Base-by-base conservation (phyloP, 2,113 vertebrate genomes). In the Leiothrix lutea region DNA sequence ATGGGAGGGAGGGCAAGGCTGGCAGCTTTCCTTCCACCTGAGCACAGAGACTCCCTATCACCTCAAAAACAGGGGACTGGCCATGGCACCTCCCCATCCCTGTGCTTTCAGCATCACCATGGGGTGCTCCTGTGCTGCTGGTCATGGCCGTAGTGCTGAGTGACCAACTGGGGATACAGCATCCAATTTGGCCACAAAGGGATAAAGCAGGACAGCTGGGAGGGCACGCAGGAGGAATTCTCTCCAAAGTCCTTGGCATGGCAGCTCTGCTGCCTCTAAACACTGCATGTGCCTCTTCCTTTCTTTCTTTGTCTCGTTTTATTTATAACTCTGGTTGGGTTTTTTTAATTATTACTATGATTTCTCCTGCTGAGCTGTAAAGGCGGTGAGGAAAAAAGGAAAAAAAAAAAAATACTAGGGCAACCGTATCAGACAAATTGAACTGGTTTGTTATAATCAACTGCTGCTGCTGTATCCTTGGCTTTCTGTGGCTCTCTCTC, bases 311-410 rank as follows among this genome's bases (percentile, higher is more conserved):
- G 64, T 70, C 67, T 73, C 24, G 0, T 75, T 95, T 95, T 94
- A 97, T 96, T 94, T 95, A 82, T 95, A 95, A 81, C 90, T 80
- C 65, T 47, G 86, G 47, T 45, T 74, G 70, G 50, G 28, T 92
- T 92, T 91, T 79, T 79, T 92, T 65, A 92, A 66, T 91, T 94
- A 93, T 93, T 88, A 29, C 93, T 72, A 75, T 80, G 88, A 73
- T 95, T 53, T 58, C 67, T 95, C 79, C 90, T 42, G 74, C 92
- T 88, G 93, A 95, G 94, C 85, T 88, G 51, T 80, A 54, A 86
- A 93, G 85, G 83, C 12, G 0, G 69, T 29, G 70, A 85, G 81
- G 31, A 73, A 92, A 66, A 79, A 74, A 73, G 26, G 23, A 5
- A 53, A 10, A 12, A 12, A 35, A 91, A 80, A 79, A 86, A 84